Base-by-base conservation (phyloP, 2,113 vertebrate species). In the Menura novaehollandiae region DNA sequence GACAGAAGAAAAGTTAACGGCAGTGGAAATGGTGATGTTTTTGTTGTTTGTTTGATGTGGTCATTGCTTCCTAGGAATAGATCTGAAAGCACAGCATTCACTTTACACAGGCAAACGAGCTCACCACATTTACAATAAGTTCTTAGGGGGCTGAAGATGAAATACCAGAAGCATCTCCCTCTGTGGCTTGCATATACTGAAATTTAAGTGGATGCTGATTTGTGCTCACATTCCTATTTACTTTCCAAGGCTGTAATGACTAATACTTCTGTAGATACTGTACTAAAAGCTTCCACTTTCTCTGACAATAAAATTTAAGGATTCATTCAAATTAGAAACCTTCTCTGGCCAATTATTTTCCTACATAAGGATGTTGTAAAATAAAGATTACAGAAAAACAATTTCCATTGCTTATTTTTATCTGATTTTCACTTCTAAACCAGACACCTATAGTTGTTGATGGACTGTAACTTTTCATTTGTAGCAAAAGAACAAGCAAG, bases 151-250 rank as follows among this genome's bases (percentile, higher is more conserved):
- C 16, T 80, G 51, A 80, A 83, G 64, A 69, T 52, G 30, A 91
- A 88, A 83, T 71, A 85, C 12, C 71, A 86, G 64, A 92, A 90
- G 1, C 30, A 47, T 67, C 15, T 91, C 39, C 33, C 63, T 80
- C 63, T 93, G 75, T 88, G 79, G 32, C 9, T 67, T 67, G 30
- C 30, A 71, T 55, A 43, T 55, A 77, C 32, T 63, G 60, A 90
- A 94, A 80, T 93, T 77, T 59, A 93, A 95, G 80, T n/a, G 52
- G 51, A 90, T 62, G 12, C 10, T 94, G 67, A 94, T 88, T 85
- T 83, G 35, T 83, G 59, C 46, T 91, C 91, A 74, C 63, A 80
- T 91, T 80, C 39, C 41, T 77, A 59, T 72, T 93, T 77, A 86
- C 26, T 93, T 95, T 95, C 59, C 63, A 83, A 53, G 30, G 27